These are phyloP conservation scores for Tragulus kanchil DNA, from an alignment of 2,113 vertebrate species.

Conservation along the genomic window DNA sequence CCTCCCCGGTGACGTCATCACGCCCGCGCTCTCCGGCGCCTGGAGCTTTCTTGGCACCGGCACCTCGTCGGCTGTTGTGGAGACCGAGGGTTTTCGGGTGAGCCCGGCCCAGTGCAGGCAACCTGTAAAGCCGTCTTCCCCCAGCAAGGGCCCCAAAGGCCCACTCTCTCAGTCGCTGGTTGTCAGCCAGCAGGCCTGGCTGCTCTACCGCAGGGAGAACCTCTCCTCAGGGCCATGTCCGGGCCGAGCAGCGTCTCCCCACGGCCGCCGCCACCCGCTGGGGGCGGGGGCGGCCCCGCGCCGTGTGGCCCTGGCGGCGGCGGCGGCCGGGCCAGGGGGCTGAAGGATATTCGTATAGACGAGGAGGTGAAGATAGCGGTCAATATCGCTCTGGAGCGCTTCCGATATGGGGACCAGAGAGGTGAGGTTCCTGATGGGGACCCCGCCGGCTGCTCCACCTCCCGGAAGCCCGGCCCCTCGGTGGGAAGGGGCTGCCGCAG, in stretches of 20 bases:
- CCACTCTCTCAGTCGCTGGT: background rate
- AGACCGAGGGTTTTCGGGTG: rapidly evolving
- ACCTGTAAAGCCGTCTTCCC: background rate
- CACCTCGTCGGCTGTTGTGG: rapidly evolving
- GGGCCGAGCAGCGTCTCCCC: slow-evolving; percentile 80
- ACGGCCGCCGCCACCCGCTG: slow-evolving; percentile 72
- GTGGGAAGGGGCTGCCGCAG: rapidly evolving
- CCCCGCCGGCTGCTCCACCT: background rate
- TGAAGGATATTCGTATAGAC: slow-evolving; percentile 92
- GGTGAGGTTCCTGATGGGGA: slow-evolving; percentile 84
- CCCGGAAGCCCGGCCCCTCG: background rate
- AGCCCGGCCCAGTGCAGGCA: rapidly evolving
- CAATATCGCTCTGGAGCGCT: slow-evolving; percentile 93
- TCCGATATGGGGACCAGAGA: slow-evolving; percentile 92
- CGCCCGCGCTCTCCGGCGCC: background rate
- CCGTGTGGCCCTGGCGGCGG: slow-evolving; percentile 48
- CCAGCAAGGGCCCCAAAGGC: background rate
- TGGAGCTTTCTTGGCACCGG: rapidly evolving
- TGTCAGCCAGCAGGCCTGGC: background rate
- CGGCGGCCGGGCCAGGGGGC: slow-evolving; percentile 84
- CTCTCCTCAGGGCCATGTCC: slow-evolving; percentile 85
- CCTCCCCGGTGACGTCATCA: slow-evolving; percentile 38
- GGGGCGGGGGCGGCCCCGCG: background rate
- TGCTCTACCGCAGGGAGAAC: background rate
- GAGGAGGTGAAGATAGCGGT: slow-evolving; percentile 95